phyloP scores from a whole-genome alignment of 1,140 invertebrate genomes.

The Chelonus insularis region DNA sequence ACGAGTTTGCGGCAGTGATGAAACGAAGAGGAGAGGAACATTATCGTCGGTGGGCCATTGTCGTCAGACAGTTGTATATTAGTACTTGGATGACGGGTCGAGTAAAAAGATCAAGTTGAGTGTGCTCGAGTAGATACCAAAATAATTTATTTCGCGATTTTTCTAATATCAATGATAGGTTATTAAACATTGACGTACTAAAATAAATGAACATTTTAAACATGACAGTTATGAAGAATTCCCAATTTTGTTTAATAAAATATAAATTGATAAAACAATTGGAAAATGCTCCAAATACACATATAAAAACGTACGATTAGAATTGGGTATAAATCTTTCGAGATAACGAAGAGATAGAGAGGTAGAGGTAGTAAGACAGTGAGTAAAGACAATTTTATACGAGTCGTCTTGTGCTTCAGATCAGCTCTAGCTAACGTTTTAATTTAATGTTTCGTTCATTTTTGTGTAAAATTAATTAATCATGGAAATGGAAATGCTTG shows the following conservation, averaged over 20 bases:
- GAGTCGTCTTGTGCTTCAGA: not conserved
- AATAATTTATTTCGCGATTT: not conserved
- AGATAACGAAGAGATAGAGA: constrained; percentile 25
- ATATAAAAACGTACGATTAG: not conserved
- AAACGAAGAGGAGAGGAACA: constrained; percentile 11
- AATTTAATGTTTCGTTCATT: not conserved
- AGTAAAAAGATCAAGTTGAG: not conserved
- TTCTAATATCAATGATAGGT: too few relatives aligned
- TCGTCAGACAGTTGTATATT: constrained; percentile 10
- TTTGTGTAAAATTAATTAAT: not conserved
- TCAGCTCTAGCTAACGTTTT: not conserved
- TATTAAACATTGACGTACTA: too few relatives aligned
- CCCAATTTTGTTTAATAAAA: too few relatives aligned
- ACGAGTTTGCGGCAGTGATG: not conserved
- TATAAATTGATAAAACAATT: not conserved
- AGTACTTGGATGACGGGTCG: not conserved
- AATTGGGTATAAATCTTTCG: constrained; percentile 35
- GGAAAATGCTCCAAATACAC: not conserved
- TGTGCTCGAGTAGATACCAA: not conserved
- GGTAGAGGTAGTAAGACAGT: constrained; percentile 16
- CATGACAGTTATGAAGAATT: not conserved
- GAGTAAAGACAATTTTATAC: constrained; percentile 12
- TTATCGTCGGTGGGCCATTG: constrained; percentile 6
- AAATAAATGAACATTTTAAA: too few relatives aligned
- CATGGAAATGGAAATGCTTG: constrained; percentile 22